Conservation (phyloP, 2,888 invertebrate genomes). For the Caenorhabditis zanzibari region DNA sequence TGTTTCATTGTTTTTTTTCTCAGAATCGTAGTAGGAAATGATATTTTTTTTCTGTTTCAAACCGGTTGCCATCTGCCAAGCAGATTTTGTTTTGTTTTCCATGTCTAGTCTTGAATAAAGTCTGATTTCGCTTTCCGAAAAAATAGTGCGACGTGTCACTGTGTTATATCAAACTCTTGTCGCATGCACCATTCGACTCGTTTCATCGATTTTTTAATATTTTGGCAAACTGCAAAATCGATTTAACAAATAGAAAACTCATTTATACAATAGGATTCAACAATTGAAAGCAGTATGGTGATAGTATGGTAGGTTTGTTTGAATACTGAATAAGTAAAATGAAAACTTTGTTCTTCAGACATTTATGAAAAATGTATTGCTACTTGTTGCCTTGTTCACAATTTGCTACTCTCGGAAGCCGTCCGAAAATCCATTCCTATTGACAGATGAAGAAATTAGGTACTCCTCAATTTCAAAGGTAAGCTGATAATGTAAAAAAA, state of each 20-base stretch:
- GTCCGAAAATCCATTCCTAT: conserved; percentile 54
- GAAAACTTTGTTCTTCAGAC: conserved; percentile 9
- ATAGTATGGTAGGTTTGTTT: conserved; percentile 42
- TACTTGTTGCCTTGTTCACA: neutral
- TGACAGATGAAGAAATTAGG: conserved; percentile 55
- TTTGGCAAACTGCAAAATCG: neutral
- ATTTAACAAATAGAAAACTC: neutral
- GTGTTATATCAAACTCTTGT: conserved; percentile 9
- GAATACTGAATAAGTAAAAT: neutral
- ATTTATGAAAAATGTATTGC: conserved; percentile 31
- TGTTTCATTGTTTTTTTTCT: conserved; percentile 8
- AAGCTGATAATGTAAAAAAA: neutral
- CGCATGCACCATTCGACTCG: conserved; percentile 24
- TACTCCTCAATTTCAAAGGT: conserved; percentile 59
- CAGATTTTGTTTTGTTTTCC: conserved; percentile 1
- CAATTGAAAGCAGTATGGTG: conserved; percentile 36
- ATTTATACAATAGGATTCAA: neutral
- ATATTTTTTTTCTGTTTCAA: conserved; percentile 18
- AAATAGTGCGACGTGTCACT: conserved; percentile 28
- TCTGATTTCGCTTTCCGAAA: neutral
- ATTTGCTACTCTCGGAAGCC: neutral
- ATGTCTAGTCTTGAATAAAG: too few species aligned
- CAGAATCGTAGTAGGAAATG: neutral
- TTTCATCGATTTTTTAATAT: conserved; percentile 43
- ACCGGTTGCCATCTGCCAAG: conserved; percentile 33